Evolutionary conservation across 2,113 vertebrate genomes (phyloP).

Genomic region (Fregata magnificens): DNA sequence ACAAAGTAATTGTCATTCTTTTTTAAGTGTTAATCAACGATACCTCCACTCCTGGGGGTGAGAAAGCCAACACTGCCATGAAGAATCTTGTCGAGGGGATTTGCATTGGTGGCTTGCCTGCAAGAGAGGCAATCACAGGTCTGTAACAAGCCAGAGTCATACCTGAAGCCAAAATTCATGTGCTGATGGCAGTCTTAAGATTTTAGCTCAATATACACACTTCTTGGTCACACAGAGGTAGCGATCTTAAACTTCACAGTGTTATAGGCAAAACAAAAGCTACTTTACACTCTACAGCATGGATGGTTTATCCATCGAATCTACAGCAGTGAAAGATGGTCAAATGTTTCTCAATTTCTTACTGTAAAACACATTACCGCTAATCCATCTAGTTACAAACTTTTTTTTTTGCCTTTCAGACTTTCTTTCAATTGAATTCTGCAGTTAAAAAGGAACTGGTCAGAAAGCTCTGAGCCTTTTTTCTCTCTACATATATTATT

Average conservation of each 20-base stretch:
- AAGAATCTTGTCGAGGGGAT: constrained; percentile 91
- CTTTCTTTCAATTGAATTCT: neutral
- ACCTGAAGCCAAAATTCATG: neutral
- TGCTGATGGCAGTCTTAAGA: neutral
- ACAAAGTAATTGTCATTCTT: neutral
- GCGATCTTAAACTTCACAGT: neutral
- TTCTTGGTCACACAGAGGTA: neutral
- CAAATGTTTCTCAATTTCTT: neutral
- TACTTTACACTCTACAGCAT: neutral
- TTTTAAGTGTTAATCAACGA: neutral
- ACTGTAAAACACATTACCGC: neutral
- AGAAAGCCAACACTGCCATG: constrained; percentile 92
- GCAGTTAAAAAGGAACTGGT: neutral
- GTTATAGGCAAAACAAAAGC: neutral
- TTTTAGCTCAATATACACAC: neutral
- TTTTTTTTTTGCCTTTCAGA: neutral
- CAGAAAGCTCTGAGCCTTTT: neutral
- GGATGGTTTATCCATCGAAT: neutral
- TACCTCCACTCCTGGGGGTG: constrained; percentile 91
- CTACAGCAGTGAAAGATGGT: neutral
- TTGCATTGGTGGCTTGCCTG: constrained; percentile 94
- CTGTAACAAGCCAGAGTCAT: neutral
- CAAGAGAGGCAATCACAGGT: constrained; percentile 27
- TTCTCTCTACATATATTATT: too few relatives aligned
- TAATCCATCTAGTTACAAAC: neutral